phyloP scores from a whole-genome alignment of 1,140 invertebrate species.

The Limonius californicus region DNA sequence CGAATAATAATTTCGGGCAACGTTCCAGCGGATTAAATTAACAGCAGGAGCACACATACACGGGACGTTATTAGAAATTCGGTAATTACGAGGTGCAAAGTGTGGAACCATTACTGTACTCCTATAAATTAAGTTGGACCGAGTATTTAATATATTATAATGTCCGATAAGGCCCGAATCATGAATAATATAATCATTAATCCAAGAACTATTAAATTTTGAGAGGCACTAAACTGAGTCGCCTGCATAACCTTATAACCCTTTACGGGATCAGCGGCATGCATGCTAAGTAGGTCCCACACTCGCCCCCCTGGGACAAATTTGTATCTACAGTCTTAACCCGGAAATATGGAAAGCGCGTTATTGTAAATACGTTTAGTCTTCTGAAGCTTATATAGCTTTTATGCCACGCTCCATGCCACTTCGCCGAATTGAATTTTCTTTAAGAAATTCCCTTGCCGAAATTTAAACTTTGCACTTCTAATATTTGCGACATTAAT shows the following conservation, averaged over 20 bases:
- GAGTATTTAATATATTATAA: background rate
- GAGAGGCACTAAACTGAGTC: conserved; percentile 8
- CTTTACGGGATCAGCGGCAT: background rate
- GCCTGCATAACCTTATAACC: conserved; percentile 11
- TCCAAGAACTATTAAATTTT: conserved; percentile 13
- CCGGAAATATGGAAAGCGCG: background rate
- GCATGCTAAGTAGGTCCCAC: background rate
- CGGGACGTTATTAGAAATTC: background rate
- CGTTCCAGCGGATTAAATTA: background rate
- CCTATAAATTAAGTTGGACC: background rate
- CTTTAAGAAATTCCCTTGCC: too few relatives aligned
- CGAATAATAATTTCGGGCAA: conserved; percentile 5
- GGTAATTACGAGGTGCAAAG: conserved; percentile 7
- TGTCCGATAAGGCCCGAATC: background rate
- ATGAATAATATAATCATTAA: conserved; percentile 15
- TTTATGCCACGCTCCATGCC: too few relatives aligned
- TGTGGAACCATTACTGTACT: background rate
- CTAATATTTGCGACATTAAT: too few relatives aligned
- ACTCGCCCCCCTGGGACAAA: background rate
- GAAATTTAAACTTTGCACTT: too few relatives aligned
- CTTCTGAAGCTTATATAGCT: too few relatives aligned
- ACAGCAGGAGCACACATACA: background rate
- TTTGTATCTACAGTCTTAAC: conserved; percentile 1
- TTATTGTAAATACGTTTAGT: too few relatives aligned
- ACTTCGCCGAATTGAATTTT: too few relatives aligned